Conservation (phyloP, 2,888 invertebrate genomes). For the Caenorhabditis wallacei region DNA sequence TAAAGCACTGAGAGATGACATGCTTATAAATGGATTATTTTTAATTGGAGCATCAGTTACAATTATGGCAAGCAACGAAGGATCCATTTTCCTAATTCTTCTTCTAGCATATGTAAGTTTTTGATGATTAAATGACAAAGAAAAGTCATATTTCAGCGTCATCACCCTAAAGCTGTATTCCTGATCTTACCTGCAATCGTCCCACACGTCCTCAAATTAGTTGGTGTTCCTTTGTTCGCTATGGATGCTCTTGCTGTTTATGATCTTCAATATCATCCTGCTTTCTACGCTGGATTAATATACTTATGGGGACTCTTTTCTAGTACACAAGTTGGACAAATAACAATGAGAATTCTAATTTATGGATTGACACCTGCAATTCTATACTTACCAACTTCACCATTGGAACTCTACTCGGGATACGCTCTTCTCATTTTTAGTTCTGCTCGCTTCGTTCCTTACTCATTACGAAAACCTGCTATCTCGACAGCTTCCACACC, state of each 20-base stretch:
- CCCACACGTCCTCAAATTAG: constrained; percentile 31
- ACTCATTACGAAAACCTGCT: constrained; percentile 3
- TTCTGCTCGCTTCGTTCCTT: constrained; percentile 26
- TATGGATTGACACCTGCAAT: constrained; percentile 42
- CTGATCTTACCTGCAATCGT: constrained; percentile 21
- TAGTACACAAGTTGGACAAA: not conserved
- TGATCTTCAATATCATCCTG: constrained; percentile 42
- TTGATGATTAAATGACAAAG: not conserved
- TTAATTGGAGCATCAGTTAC: constrained; percentile 33
- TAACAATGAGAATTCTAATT: constrained; percentile 38
- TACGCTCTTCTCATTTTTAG: constrained; percentile 29
- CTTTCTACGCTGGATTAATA: constrained; percentile 36
- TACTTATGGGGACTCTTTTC: constrained; percentile 39
- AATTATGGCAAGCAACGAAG: constrained; percentile 42
- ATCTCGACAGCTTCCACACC: not conserved
- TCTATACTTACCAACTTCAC: constrained; percentile 20
- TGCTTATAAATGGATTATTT: constrained; percentile 43
- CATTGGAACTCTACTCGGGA: constrained; percentile 42
- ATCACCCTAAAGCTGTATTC: constrained; percentile 32
- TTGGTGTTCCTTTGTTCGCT: constrained; percentile 28
- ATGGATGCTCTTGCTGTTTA: constrained; percentile 21
- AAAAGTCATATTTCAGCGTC: constrained; percentile 33
- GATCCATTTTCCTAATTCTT: constrained; percentile 27
- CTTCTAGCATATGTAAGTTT: constrained; percentile 34
- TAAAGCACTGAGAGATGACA: constrained; percentile 14